Base-by-base conservation (phyloP, 2,113 vertebrate species). In the Gymnarchus niloticus region DNA sequence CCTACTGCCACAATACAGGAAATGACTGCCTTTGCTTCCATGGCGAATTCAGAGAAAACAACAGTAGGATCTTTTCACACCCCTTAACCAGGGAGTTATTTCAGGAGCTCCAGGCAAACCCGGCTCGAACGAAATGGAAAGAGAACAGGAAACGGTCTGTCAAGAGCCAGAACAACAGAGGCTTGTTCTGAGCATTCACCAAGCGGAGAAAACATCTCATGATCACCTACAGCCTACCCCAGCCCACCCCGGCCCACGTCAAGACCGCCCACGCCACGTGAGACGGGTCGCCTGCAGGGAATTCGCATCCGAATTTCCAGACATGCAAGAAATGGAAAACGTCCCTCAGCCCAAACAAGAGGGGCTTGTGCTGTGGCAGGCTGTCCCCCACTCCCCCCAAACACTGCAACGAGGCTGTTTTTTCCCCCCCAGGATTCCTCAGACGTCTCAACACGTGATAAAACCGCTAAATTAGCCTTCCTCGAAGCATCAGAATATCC, bases 11-110 rank as follows among this genome's bases (percentile, higher is more conserved):
- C 52, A 41, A 44, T 7, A 51, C 52, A 57, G 81, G 81, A 33
- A 56, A 69, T 81, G 49, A 85, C 69, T 33, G 84, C 59, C 83
- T 86, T 83, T 46, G 78, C 86, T 33, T 83, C 51, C 28, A 48
- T 23, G 52, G 48, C 69, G 37, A 78, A 83, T 61, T 49, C 2
- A 56, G 85, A 88, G 49, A 88, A 83, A 77, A 59, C 21, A 1
- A 78, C 49, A 57, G 51, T 4, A 37, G 54, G 76, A 81, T 54
- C 56, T 46, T 80, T 84, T 81, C 56, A 61, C 69, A 48, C 76
- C 76, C 54, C 25, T 52, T 19, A 46, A 33, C 51, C 33, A 52
- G 25, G 25, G 83, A 76, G 12, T 17, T 37, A n/a, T 82, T 77
- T 84, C 25, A 23, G 78, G 83, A 56, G 41, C 56, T 87, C 83